These are phyloP conservation scores for Entosphenus tridentatus DNA, from an alignment of 2,113 vertebrate genomes.

Conservation along the genomic window DNA sequence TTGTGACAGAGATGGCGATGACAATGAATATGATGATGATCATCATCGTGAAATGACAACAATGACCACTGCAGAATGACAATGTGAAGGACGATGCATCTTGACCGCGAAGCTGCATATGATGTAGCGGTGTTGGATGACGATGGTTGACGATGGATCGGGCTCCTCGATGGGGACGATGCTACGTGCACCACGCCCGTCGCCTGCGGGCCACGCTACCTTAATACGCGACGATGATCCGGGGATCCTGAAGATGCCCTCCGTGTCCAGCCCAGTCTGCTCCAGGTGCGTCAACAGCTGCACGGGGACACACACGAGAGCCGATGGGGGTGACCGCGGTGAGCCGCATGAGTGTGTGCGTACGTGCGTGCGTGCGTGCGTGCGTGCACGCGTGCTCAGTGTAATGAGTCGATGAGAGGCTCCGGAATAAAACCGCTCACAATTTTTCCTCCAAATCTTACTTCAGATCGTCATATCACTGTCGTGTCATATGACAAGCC, in stretches of 20 bases:
- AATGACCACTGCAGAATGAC: not conserved
- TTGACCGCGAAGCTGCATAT: not conserved
- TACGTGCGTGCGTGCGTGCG: too few species aligned
- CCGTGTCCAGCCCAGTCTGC: conserved; percentile 55
- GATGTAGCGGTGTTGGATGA: not conserved
- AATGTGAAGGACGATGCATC: not conserved
- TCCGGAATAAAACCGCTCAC: too few species aligned
- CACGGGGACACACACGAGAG: not conserved
- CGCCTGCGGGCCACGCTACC: conserved; percentile 20
- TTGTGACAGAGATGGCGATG: too few species aligned
- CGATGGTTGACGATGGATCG: not conserved
- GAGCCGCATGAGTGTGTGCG: too few species aligned
- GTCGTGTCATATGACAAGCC: too few species aligned
- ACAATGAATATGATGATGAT: too few species aligned
- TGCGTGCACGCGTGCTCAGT: too few species aligned
- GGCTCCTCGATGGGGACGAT: not conserved
- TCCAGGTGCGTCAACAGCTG: conserved; percentile 68
- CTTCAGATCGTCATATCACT: too few species aligned
- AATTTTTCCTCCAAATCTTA: too few species aligned
- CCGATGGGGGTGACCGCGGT: too few species aligned
- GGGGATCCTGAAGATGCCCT: conserved; percentile 74
- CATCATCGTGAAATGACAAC: too few species aligned
- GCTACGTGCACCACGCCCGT: not conserved
- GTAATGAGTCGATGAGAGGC: too few species aligned
- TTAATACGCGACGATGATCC: conserved; percentile 59